A percentile compares a stretch with the other conserved stretches of the same genome.
phyloP scores from a whole-genome alignment of 92 coral and sea anemone species.

The Bergia puertoricense region DNA sequence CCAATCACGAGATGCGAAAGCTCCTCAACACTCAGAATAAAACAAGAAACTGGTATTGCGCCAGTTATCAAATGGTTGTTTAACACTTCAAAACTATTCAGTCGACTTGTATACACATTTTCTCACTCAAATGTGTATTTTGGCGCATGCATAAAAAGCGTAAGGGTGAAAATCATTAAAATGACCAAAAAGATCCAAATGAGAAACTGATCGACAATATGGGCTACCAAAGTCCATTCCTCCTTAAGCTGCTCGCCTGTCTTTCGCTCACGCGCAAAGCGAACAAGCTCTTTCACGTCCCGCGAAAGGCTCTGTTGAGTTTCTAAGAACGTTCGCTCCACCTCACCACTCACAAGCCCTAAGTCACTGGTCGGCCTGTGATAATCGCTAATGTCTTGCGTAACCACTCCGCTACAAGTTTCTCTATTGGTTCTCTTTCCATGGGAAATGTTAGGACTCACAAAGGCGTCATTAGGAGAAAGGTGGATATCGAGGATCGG shows the following conservation, averaged over 20 bases:
- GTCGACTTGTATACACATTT: neutral
- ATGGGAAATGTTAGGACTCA: neutral
- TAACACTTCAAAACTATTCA: neutral
- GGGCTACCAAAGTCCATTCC: constrained; percentile 77
- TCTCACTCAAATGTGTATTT: constrained; percentile 53
- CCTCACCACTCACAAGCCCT: neutral
- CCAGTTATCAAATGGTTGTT: neutral
- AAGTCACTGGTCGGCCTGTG: neutral
- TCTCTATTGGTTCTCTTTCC: neutral
- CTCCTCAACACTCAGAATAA: neutral
- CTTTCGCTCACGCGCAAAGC: constrained; percentile 66
- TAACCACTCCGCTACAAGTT: neutral
- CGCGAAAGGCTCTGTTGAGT: constrained; percentile 12
- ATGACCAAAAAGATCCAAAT: constrained; percentile 76
- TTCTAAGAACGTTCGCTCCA: neutral
- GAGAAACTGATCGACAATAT: constrained; percentile 73
- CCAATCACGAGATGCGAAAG: too few species aligned
- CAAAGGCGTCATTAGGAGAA: neutral
- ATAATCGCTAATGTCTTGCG: neutral
- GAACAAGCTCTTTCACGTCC: constrained; percentile 62
- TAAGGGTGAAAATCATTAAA: constrained; percentile 52
- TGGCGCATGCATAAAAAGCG: constrained; percentile 74
- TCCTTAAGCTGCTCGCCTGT: constrained; percentile 62
- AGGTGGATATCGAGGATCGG: neutral
- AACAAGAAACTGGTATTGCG: neutral